Evolutionary conservation across 2,113 vertebrate species (phyloP).

Genomic region (Planiliza haematocheilus): DNA sequence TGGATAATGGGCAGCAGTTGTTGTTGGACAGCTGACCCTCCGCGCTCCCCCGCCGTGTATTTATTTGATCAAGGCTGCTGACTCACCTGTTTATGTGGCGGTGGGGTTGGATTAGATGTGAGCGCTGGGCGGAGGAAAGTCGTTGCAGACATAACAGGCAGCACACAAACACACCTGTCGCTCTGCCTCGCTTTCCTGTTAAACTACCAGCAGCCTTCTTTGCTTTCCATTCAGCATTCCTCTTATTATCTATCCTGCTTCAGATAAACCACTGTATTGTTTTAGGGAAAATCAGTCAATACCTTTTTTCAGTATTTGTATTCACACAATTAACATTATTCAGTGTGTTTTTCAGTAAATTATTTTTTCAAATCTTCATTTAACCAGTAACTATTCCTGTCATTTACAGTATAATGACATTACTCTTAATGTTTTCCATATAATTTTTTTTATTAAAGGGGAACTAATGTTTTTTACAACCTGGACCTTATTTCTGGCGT

Average conservation of each 20-base stretch:
- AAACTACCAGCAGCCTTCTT: neutral
- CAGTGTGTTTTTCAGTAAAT: too few relatives aligned
- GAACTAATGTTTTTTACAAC: too few relatives aligned
- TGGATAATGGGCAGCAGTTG: constrained; percentile 27
- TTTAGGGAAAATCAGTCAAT: too few relatives aligned
- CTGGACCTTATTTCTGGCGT: too few relatives aligned
- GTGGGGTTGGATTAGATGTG: constrained; percentile 21
- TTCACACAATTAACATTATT: too few relatives aligned
- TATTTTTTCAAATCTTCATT: too few relatives aligned
- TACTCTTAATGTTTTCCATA: too few relatives aligned
- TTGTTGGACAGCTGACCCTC: constrained; percentile 49
- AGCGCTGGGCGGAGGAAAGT: constrained; percentile 13
- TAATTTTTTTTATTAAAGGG: too few relatives aligned
- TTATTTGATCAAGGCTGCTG: constrained; percentile 48
- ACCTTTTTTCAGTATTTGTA: too few relatives aligned
- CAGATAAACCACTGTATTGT: too few relatives aligned
- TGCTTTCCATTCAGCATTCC: neutral
- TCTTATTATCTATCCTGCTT: neutral
- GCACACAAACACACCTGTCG: constrained; percentile 44
- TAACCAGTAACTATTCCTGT: too few relatives aligned
- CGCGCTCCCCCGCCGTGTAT: constrained; percentile 24
- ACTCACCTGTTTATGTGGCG: constrained; percentile 63
- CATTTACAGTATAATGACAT: too few relatives aligned
- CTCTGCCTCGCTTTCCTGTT: neutral
- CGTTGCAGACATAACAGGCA: constrained; percentile 35